These are phyloP conservation scores for Pseudolycoriella hygida DNA, from an alignment of 2,888 invertebrate species.

Conservation along the genomic window DNA sequence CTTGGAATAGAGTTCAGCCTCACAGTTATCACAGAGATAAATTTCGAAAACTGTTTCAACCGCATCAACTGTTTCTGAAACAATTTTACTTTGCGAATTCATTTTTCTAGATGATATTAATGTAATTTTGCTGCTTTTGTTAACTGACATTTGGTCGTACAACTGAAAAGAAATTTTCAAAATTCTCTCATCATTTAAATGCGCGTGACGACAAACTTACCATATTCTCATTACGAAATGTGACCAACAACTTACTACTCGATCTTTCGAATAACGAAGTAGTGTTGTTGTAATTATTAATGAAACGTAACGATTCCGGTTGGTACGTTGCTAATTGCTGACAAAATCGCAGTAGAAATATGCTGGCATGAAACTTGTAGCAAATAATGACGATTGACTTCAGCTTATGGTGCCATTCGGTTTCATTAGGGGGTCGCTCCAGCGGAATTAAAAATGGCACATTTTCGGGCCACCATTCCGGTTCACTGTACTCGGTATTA, in stretches of 20 bases:
- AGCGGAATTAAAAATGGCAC: constrained; percentile 47
- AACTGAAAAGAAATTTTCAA: constrained; percentile 16
- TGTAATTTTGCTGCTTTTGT: constrained; percentile 22
- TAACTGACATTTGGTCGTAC: constrained; percentile 24
- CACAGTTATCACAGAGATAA: constrained; percentile 58
- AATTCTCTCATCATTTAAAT: not conserved
- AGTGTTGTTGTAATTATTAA: constrained; percentile 54
- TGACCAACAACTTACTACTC: constrained; percentile 46
- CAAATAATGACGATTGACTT: constrained; percentile 48
- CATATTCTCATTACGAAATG: constrained; percentile 59
- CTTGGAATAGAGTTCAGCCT: constrained; percentile 46
- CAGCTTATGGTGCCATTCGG: constrained; percentile 42
- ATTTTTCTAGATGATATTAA: constrained; percentile 28
- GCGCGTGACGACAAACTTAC: constrained; percentile 28
- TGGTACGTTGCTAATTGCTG: constrained; percentile 48
- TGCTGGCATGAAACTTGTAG: constrained; percentile 53
- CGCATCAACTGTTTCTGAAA: constrained; percentile 16
- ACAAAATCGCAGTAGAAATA: constrained; percentile 50
- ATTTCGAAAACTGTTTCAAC: constrained; percentile 42
- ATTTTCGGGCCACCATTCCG: constrained; percentile 54
- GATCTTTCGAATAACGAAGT: constrained; percentile 50
- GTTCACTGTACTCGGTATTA: constrained; percentile 30
- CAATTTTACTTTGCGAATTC: constrained; percentile 15
- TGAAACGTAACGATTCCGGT: constrained; percentile 43
- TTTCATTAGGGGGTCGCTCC: constrained; percentile 33